Evolutionary conservation across 2,888 invertebrate species (phyloP).

Genomic region (Dryadula phaetusa): DNA sequence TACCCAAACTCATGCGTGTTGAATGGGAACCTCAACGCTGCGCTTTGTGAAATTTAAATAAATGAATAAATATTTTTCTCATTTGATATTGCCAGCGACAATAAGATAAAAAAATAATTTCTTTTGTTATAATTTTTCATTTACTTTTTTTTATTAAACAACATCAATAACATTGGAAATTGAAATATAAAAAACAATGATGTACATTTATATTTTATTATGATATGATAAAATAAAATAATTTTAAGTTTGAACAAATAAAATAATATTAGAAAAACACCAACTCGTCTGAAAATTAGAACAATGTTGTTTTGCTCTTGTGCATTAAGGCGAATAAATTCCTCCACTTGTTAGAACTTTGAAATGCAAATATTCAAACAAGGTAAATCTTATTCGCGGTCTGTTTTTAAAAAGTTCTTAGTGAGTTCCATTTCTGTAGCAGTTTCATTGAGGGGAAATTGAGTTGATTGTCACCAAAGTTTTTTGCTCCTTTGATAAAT

Average conservation of each 20-base stretch:
- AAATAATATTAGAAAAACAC: not conserved
- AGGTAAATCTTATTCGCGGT: constrained; percentile 29
- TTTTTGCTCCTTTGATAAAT: constrained; percentile 18
- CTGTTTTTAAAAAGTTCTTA: constrained; percentile 11
- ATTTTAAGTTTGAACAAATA: not conserved
- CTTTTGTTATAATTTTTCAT: too few species aligned
- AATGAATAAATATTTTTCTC: too few species aligned
- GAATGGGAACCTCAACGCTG: too few species aligned
- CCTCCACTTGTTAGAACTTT: constrained; percentile 37
- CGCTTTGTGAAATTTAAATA: too few species aligned
- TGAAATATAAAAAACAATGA: too few species aligned
- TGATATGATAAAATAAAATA: too few species aligned
- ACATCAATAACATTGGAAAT: too few species aligned
- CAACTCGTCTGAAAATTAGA: constrained; percentile 5
- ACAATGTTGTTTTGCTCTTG: not conserved
- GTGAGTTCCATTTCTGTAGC: constrained; percentile 16
- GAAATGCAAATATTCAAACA: constrained; percentile 37
- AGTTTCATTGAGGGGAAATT: constrained; percentile 28
- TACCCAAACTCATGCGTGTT: too few species aligned
- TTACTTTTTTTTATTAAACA: too few species aligned
- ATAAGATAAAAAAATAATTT: too few species aligned
- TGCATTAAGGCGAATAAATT: constrained; percentile 34
- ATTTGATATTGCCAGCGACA: too few species aligned
- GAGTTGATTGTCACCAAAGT: constrained; percentile 16
- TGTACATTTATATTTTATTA: too few species aligned